phyloP scores from a whole-genome alignment of 2,113 vertebrate species.

The Notarius quadriscutis region DNA sequence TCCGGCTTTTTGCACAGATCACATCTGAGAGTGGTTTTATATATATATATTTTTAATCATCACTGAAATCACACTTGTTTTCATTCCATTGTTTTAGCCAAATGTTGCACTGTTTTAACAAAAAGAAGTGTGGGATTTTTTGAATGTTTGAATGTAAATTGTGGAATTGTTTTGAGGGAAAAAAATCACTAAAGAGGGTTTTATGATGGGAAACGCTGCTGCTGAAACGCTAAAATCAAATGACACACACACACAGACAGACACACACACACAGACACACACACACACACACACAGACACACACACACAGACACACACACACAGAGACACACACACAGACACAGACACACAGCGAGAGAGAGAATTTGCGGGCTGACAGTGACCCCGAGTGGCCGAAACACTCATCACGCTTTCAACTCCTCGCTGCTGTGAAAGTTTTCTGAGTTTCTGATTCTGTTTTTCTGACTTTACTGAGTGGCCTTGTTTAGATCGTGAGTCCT shows the following conservation, averaged over 20 bases:
- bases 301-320: neutral
- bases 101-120: slow-evolving; percentile 12
- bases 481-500: neutral
- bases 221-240: neutral
- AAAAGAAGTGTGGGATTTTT: neutral
- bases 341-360: neutral
- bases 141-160: slow-evolving; percentile 17
- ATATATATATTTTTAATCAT: neutral
- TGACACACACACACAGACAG: neutral
- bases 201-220: neutral
- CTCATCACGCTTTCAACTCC: neutral
- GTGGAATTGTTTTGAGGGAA: neutral
- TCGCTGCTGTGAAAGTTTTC: neutral
- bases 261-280: neutral
- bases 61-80: slow-evolving; percentile 33
- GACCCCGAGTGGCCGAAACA: neutral
- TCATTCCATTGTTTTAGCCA: slow-evolving; percentile 19
- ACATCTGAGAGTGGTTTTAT: slow-evolving; percentile 38
- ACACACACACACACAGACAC: neutral
- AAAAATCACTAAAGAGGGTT: neutral
- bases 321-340: neutral
- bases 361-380: neutral
- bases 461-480: neutral
- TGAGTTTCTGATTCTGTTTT: neutral
- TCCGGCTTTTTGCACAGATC: slow-evolving; percentile 62